Conservation (phyloP, 2,113 vertebrate genomes). For the Regulus satrapa region DNA sequence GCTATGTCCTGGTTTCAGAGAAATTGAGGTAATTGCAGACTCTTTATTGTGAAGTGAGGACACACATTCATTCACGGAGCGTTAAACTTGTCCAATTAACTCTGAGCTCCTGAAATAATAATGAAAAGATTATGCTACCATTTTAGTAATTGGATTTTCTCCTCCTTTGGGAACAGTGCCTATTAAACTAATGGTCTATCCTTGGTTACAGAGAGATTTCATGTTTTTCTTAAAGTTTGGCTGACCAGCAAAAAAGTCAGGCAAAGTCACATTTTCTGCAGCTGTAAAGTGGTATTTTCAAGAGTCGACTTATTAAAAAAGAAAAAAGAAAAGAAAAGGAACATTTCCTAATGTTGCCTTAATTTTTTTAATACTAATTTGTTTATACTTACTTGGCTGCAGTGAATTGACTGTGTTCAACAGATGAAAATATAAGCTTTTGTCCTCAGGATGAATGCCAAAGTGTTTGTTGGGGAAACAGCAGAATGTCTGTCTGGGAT, state of each 20-base stretch:
- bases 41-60: background rate
- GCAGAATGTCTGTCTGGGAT: background rate
- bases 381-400: background rate
- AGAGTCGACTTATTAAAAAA: background rate
- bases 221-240: background rate
- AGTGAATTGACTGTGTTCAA: background rate
- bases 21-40: background rate
- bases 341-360: background rate
- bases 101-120: constrained; percentile 12
- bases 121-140: background rate
- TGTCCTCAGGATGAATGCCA: background rate
- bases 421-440: background rate
- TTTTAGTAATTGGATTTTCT: constrained; percentile 29
- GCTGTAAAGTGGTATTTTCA: background rate
- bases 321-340: background rate
- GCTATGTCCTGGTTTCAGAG: background rate
- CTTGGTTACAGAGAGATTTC: background rate
- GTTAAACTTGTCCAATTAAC: constrained; percentile 28
- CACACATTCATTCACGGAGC: background rate
- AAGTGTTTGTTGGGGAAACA: background rate
- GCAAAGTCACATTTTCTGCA: background rate
- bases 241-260: background rate
- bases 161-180: background rate
- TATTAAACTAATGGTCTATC: background rate
- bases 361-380: background rate